Evolutionary conservation across 2,888 invertebrate genomes (phyloP).

Genomic region (Encarsia formosa): DNA sequence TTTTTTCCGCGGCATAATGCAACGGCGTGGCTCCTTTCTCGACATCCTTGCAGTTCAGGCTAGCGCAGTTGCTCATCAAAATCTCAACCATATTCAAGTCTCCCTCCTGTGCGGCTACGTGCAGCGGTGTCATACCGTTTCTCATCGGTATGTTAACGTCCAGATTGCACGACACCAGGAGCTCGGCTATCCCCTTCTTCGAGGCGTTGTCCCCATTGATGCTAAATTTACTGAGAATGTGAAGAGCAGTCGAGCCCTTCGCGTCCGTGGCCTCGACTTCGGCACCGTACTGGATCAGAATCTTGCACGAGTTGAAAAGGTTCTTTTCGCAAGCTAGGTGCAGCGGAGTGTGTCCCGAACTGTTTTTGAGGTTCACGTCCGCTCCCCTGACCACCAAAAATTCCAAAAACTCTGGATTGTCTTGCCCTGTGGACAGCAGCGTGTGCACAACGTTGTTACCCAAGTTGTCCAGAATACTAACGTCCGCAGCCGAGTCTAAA

Average conservation of each 20-base stretch:
- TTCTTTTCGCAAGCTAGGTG: background rate
- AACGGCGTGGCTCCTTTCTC: background rate
- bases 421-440: too few relatives aligned
- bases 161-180: background rate
- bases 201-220: background rate
- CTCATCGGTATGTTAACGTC: background rate
- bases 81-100: background rate
- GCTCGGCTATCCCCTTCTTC: background rate
- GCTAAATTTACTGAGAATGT: background rate
- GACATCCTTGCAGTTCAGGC: background rate
- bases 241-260: background rate
- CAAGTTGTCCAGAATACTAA: background rate
- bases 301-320: background rate
- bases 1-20: background rate
- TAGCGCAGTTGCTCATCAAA: background rate
- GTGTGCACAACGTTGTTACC: too few relatives aligned
- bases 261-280: background rate
- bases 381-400: too few relatives aligned
- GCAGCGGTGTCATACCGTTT: background rate
- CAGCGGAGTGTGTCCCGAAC: too few relatives aligned
- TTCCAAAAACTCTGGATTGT: too few relatives aligned
- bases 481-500: background rate
- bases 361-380: too few relatives aligned
- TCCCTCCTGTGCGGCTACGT: background rate
- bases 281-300: background rate